A percentile compares a stretch with the other conserved stretches of the same genome.
These are phyloP conservation scores for Pycnomerus fuliginosus DNA, from an alignment of 2,888 invertebrate species.

Conservation along the genomic window DNA sequence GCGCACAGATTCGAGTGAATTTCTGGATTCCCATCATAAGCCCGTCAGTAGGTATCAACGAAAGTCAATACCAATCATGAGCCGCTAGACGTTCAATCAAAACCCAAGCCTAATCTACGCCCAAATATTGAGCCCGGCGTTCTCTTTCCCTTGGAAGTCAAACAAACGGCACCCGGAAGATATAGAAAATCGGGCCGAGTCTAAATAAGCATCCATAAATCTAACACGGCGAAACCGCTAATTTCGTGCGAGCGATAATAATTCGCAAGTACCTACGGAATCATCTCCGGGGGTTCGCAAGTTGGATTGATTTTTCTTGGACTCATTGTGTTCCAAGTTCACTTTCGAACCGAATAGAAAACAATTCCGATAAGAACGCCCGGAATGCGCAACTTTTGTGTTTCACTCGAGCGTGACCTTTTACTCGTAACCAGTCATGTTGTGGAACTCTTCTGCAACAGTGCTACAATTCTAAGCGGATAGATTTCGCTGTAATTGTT, in stretches of 20 bases:
- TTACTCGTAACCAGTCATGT: conserved; percentile 8
- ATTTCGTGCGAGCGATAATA: conserved; percentile 14
- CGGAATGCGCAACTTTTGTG: conserved; percentile 21
- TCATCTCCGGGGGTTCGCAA: background rate
- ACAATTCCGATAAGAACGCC: conserved; percentile 17
- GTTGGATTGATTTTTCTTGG: conserved; percentile 9
- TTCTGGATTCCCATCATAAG: conserved; percentile 22
- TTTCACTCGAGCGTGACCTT: conserved; percentile 18
- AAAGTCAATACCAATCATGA: conserved; percentile 31
- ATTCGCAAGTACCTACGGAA: conserved; percentile 12
- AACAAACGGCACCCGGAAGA: conserved; percentile 12
- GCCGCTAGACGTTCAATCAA: too few relatives aligned
- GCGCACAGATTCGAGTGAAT: conserved; percentile 15
- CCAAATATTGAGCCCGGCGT: too few relatives aligned
- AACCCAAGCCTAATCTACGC: too few relatives aligned
- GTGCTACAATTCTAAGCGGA: background rate
- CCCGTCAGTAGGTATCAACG: conserved; percentile 22
- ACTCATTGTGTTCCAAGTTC: conserved; percentile 11
- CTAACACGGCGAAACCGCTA: conserved; percentile 15
- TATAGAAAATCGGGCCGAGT: conserved; percentile 5
- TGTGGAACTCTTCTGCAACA: conserved; percentile 6
- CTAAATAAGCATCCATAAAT: conserved; percentile 18
- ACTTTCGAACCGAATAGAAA: conserved; percentile 14
- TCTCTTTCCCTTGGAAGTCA: too few relatives aligned
- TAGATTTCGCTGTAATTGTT: conserved; percentile 2